These are phyloP conservation scores for Raja brachyura DNA, from an alignment of 2,113 vertebrate species.

Conservation along the genomic window DNA sequence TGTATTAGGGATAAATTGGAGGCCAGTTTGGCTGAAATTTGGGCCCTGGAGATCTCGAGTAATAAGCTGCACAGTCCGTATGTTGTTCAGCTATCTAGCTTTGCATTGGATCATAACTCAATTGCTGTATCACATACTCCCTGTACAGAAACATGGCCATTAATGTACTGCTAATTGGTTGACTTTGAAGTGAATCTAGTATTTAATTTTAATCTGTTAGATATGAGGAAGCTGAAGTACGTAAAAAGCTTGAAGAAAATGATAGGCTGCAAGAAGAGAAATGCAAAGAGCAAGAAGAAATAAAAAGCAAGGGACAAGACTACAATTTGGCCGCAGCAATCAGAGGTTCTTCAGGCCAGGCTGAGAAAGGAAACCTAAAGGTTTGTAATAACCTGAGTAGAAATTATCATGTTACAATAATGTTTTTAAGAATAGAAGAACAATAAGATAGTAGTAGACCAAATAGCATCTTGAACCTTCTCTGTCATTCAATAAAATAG, in stretches of 20 bases:
- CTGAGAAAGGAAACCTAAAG: slow-evolving; percentile 67
- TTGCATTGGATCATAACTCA: no score
- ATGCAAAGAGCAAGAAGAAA: slow-evolving; percentile 65
- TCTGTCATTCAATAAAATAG: no score
- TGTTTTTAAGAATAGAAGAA: no score
- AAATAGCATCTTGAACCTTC: no score
- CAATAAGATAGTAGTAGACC: no score
- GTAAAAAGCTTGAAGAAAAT: slow-evolving; percentile 87
- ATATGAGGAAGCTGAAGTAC: slow-evolving; percentile 93
- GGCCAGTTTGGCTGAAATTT: no score
- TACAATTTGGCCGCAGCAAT: slow-evolving; percentile 47
- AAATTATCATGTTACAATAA: no score
- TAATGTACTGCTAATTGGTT: neutral
- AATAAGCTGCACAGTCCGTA: no score
- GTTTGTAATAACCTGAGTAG: slow-evolving; percentile 38
- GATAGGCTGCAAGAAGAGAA: slow-evolving; percentile 73
- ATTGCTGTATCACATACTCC: neutral
- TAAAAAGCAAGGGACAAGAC: slow-evolving; percentile 52
- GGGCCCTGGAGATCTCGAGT: no score
- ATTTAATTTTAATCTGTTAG: slow-evolving; percentile 50
- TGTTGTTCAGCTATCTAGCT: no score
- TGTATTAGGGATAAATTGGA: no score
- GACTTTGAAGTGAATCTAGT: neutral
- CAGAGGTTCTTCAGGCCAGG: slow-evolving; percentile 50
- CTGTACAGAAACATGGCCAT: neutral